phyloP scores from a whole-genome alignment of 2,888 invertebrate genomes.

The Amphipoea oculea region DNA sequence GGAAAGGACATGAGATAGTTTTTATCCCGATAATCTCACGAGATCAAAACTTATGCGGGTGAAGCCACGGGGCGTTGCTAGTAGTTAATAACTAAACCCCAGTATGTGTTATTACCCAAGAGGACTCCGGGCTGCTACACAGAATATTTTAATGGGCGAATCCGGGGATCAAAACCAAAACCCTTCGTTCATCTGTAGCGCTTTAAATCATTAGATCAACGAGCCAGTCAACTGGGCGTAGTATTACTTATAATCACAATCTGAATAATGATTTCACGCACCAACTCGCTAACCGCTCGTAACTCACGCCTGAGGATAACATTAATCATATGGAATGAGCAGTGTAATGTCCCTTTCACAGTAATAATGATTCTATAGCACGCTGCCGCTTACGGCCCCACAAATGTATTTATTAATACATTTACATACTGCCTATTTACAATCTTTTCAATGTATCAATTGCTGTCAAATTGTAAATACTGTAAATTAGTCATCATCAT shows the following conservation, averaged over 20 bases:
- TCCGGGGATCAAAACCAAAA: background rate
- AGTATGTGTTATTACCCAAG: too few species aligned
- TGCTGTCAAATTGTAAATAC: background rate
- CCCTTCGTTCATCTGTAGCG: too few species aligned
- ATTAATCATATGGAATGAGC: slow-evolving; percentile 69
- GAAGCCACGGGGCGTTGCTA: too few species aligned
- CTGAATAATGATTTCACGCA: slow-evolving; percentile 11
- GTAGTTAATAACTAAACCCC: too few species aligned
- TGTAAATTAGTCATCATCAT: too few species aligned
- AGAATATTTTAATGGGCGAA: background rate
- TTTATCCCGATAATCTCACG: too few species aligned
- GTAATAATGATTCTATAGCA: slow-evolving; percentile 52
- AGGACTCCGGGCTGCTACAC: background rate
- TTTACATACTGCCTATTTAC: slow-evolving; percentile 18
- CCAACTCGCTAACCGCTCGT: slow-evolving; percentile 31
- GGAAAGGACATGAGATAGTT: too few species aligned
- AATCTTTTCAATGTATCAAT: background rate
- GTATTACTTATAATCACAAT: background rate
- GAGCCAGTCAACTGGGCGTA: background rate
- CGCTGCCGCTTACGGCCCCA: slow-evolving; percentile 15
- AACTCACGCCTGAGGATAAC: slow-evolving; percentile 36
- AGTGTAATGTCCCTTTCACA: slow-evolving; percentile 60
- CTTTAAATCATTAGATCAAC: background rate
- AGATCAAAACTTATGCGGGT: too few species aligned
- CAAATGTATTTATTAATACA: slow-evolving; percentile 35